Evolutionary conservation across 2,797 vertebrate species (phyloP), one percentile per base, ranked within the genome.

Genomic region (Spinibarbus caldwelli): DNA sequence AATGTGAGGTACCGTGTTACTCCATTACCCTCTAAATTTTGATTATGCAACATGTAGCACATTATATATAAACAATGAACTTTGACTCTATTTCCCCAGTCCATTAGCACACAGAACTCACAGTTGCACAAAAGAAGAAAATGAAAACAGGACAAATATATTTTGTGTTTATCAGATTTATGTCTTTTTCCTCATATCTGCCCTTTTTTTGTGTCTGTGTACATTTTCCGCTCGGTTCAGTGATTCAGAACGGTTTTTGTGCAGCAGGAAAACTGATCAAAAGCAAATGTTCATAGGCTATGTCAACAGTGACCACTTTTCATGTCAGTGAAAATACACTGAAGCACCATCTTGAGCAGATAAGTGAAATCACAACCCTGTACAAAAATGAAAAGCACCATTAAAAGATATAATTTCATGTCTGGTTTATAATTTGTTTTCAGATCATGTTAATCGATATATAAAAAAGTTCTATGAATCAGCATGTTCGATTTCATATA

Each of bases 61-160:
- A 82, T 45, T 62, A 45, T 86, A 70, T 78, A 59, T 41, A 68
- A 62, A 59, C 49, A 52, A n/a, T 59, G 57, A 81, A 84, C 77
- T 80, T 75, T 81, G 23, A 75, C 41, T 81, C 49, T 87, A 76
- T 85, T 85, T 78, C 34, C 67, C 17, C 43, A 71, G 70, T 87
- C 86, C 84, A 87, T 89, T 87, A 85, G 80, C 67, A 75, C 43
- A 38, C 31, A 29, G 23, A 75, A 67, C 52, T 21, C 43, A 0
- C 2, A 19, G 73, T 29, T 73, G 29, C 15, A 66, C 15, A 52
- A 82, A 70, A 62, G 64, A 45, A 47, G 31, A 29, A 68, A 75
- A 84, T 72, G 6, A 12, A 87, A 76, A 47, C 26, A 62, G 54
- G 45, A 82, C 43, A 85, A 78, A 87, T 59, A 84, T 41, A 41